Evolutionary conservation across 2,797 vertebrate genomes (phyloP), one percentile per base, ranked within the genome.

Genomic region (Eospalax fontanierii): DNA sequence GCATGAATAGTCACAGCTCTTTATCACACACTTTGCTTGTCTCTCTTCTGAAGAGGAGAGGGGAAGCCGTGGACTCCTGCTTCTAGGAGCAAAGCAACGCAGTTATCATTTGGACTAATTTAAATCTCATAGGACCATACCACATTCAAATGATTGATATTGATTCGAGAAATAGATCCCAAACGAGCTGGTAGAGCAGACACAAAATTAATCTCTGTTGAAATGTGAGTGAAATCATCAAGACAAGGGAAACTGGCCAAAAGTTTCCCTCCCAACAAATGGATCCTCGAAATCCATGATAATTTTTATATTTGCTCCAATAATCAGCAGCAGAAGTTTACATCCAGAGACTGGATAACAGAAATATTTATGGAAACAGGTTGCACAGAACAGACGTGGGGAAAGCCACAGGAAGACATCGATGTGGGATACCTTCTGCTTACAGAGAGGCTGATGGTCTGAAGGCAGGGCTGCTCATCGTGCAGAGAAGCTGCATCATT

Each of bases 191-290:
- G 40, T 96, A 89, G 90, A 21, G 22, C 33, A 94, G 84, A 90
- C 18, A 94, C 21, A 95, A 95, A 93, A 97, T 95, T 96, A 97
- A 95, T 97, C 78, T 96, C 87, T 90, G 18, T 38, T 97, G 86
- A 97, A 96, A 97, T 24, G 10, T 40, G 19, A 97, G 89, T 97
- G 84, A 96, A 97, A 97, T 94, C 22, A 33, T 59, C n/a, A n/a
- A n/a, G 2, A 85, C 75, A 50, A 96, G 24, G 46, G 91, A 93
- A 95, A 10, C 59, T 93, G 90, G 18, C 24, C 90, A 86, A 96
- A 97, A 11, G 4, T 83, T 91, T 95, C 14, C 33, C 57, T 95
- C 92, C 93, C 73, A 89, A 87, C 28, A 93, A 80, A 28, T 35
- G 24, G 26, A 83, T 97, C 46, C 73, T 92, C 61, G 81, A 68